phyloP scores from a whole-genome alignment of 1,140 invertebrate species.

The Chironomus tepperi region DNA sequence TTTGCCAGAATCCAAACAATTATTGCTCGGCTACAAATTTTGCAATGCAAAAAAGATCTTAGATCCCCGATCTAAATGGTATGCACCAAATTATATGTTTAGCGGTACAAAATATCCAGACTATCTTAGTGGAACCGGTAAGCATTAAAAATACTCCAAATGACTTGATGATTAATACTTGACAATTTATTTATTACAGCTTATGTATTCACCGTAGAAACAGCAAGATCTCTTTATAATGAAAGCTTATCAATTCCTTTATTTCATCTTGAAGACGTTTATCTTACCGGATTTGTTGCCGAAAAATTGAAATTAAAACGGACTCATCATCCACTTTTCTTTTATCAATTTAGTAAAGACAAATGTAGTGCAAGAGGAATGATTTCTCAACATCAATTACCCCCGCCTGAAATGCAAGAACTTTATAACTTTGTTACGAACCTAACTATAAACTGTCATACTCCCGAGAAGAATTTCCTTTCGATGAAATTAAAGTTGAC shows the following conservation, averaged over 20 bases:
- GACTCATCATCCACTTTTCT: conserved; percentile 34
- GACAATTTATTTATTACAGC: conserved; percentile 35
- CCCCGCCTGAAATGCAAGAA: conserved; percentile 33
- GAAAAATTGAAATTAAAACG: conserved; percentile 31
- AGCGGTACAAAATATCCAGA: conserved; percentile 65
- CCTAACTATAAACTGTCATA: conserved; percentile 33
- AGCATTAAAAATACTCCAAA: no score
- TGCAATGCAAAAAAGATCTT: conserved; percentile 62
- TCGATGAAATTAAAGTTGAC: background rate
- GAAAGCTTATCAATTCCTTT: conserved; percentile 58
- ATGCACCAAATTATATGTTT: conserved; percentile 73
- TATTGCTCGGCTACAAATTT: conserved; percentile 64
- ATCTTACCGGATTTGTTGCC: conserved; percentile 58
- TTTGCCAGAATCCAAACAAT: conserved; percentile 36
- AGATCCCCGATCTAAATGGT: conserved; percentile 70
- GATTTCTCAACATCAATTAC: conserved; percentile 36
- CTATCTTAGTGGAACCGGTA: conserved; percentile 67
- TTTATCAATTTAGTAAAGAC: conserved; percentile 30
- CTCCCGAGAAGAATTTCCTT: conserved; percentile 34
- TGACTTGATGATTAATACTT: no score
- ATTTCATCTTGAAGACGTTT: conserved; percentile 78
- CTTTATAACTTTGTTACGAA: conserved; percentile 35
- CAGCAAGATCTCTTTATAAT: conserved; percentile 56
- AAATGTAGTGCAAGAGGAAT: conserved; percentile 35
- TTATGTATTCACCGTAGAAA: conserved; percentile 67